phyloP scores from a whole-genome alignment of 35 echinoderm and acorn worm genomes.

The Heliocidaris erythrogramma region DNA sequence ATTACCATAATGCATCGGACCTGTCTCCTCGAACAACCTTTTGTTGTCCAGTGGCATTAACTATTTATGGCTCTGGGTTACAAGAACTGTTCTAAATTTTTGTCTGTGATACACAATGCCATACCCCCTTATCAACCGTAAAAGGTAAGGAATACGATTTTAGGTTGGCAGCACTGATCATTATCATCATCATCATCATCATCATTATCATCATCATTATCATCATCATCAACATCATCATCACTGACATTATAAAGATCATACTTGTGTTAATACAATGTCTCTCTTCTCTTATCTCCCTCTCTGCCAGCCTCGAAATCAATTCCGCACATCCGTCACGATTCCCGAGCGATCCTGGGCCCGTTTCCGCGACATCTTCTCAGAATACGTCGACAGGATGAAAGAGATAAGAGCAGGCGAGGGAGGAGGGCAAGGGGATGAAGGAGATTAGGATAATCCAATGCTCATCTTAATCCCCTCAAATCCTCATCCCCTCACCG shows the following conservation, averaged over 20 bases:
- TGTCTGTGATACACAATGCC: too few species aligned
- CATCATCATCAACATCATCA: neutral
- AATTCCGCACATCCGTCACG: slow-evolving; percentile 99
- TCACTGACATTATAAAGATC: neutral
- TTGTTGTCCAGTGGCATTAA: too few species aligned
- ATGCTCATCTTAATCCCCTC: slow-evolving; percentile 44
- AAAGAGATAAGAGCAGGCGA: slow-evolving; percentile 67
- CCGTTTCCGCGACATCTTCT: slow-evolving; percentile 92
- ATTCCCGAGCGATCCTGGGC: slow-evolving; percentile 95
- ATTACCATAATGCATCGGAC: too few species aligned
- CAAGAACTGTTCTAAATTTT: too few species aligned
- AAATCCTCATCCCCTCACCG: slow-evolving; percentile 31
- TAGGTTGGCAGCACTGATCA: too few species aligned
- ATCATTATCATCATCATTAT: neutral
- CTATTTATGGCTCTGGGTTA: too few species aligned
- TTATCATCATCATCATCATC: neutral
- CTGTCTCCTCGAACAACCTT: too few species aligned
- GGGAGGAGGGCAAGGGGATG: slow-evolving; percentile 32
- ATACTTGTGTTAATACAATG: neutral
- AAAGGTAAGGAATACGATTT: too few species aligned
- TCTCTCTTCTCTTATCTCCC: neutral
- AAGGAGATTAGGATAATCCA: slow-evolving; percentile 50
- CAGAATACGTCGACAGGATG: slow-evolving; percentile 92
- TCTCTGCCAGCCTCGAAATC: slow-evolving; percentile 77
- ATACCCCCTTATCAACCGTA: too few species aligned